Evolutionary conservation across 2,797 vertebrate genomes (phyloP).

Genomic region (Arnoldichthys spilopterus): DNA sequence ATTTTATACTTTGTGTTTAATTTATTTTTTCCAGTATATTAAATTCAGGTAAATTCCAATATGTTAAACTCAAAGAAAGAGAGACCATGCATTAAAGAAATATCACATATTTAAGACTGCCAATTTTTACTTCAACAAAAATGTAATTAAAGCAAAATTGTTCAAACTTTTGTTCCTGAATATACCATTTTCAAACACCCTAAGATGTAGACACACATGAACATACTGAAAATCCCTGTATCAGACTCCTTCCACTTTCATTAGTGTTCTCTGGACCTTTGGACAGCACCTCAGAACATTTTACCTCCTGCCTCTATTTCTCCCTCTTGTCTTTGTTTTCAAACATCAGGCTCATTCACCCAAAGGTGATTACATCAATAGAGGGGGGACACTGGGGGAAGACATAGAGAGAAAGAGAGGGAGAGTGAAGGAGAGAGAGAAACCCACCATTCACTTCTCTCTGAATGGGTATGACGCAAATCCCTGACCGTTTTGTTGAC

Average conservation of each 20-base stretch:
- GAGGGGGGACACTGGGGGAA: background rate
- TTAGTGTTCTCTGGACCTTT: slow-evolving; percentile 15
- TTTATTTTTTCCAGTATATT: too few species aligned
- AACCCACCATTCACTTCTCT: slow-evolving; percentile 44
- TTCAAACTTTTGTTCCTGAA: too few species aligned
- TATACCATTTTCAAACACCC: background rate
- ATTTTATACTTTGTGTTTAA: too few species aligned
- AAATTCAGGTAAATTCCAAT: too few species aligned
- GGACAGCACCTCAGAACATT: slow-evolving; percentile 33
- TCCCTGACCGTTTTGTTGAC: slow-evolving; percentile 45
- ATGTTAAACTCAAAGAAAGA: background rate
- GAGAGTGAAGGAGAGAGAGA: slow-evolving; percentile 29
- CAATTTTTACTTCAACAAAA: too few species aligned
- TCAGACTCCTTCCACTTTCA: slow-evolving; percentile 18
- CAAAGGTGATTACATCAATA: slow-evolving; percentile 43
- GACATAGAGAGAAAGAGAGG: slow-evolving; percentile 25
- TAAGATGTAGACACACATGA: background rate
- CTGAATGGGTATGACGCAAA: slow-evolving; percentile 62
- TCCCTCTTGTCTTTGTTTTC: slow-evolving; percentile 31
- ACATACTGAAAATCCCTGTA: background rate
- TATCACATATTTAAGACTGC: too few species aligned
- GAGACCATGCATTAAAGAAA: too few species aligned
- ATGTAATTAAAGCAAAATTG: too few species aligned
- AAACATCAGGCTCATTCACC: slow-evolving; percentile 35
- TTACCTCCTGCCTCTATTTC: slow-evolving; percentile 36